Conservation (phyloP, 2,113 vertebrate species). For the Triplophysa dalaica region DNA sequence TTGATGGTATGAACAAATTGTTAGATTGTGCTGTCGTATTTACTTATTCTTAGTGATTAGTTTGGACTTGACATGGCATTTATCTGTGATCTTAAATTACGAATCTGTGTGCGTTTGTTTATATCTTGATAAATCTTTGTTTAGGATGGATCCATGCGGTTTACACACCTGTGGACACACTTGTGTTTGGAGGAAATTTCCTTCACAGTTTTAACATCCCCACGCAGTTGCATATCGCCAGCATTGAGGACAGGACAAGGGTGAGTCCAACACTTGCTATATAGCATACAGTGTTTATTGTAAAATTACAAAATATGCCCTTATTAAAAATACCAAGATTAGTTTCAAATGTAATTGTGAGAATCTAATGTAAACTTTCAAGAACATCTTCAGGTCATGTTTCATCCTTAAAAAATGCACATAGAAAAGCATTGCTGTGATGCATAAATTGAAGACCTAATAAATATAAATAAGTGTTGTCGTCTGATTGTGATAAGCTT, state of each 20-base stretch:
- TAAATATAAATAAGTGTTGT: too few relatives aligned
- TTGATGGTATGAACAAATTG: neutral
- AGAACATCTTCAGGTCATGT: too few relatives aligned
- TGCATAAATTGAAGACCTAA: too few relatives aligned
- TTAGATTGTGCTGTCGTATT: too few relatives aligned
- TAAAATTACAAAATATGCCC: neutral
- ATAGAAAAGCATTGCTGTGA: too few relatives aligned
- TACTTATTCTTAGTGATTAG: too few relatives aligned
- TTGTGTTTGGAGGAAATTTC: conserved; percentile 97
- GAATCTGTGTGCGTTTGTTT: neutral
- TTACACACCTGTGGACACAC: conserved; percentile 93
- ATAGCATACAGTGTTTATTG: neutral
- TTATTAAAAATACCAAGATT: too few relatives aligned
- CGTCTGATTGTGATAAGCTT: too few relatives aligned
- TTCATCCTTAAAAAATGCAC: too few relatives aligned
- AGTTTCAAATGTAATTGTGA: too few relatives aligned
- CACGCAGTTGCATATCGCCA: conserved; percentile 96
- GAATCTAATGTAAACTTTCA: too few relatives aligned
- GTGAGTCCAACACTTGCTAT: conserved; percentile 67
- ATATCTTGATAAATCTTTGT: neutral
- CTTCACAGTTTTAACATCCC: conserved; percentile 98
- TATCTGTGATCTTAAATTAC: neutral
- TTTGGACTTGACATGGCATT: neutral
- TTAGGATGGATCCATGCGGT: conserved; percentile 98
- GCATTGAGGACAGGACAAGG: conserved; percentile 94